phyloP scores from a whole-genome alignment of 2,113 vertebrate species.

The Chlorodrepanis virens region DNA sequence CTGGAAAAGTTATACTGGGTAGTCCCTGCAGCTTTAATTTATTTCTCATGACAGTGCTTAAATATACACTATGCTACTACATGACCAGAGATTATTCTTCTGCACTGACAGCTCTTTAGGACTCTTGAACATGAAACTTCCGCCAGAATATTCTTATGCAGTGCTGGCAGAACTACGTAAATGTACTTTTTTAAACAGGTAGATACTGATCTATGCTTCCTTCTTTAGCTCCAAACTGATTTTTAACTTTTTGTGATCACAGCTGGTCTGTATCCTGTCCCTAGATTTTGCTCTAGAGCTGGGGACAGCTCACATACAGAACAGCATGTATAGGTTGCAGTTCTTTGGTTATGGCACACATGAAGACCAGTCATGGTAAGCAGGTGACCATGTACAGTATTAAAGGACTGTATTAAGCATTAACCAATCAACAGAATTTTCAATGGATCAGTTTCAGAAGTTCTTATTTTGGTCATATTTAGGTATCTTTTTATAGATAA shows the following conservation, averaged over 20 bases:
- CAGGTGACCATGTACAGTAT: rapidly evolving
- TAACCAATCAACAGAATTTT: neutral
- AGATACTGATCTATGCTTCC: neutral
- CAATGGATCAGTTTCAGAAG: neutral
- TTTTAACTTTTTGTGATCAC: neutral
- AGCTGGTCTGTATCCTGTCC: neutral
- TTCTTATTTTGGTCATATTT: neutral
- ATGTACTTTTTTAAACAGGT: neutral
- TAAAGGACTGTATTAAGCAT: neutral
- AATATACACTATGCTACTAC: neutral
- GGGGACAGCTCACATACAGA: neutral
- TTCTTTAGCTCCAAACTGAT: neutral
- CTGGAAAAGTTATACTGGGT: neutral
- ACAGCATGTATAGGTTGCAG: neutral
- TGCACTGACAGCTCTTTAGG: neutral
- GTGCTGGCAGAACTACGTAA: rapidly evolving
- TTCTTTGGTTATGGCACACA: neutral
- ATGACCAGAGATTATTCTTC: neutral
- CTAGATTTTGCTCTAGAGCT: neutral
- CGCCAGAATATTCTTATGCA: neutral
- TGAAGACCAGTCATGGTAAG: neutral
- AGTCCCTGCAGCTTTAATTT: neutral
- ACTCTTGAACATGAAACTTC: neutral
- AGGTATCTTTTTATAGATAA: neutral
- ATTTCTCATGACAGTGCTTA: neutral